phyloP scores from a whole-genome alignment of 1,140 invertebrate species.

The Tetragnatha versicolor region DNA sequence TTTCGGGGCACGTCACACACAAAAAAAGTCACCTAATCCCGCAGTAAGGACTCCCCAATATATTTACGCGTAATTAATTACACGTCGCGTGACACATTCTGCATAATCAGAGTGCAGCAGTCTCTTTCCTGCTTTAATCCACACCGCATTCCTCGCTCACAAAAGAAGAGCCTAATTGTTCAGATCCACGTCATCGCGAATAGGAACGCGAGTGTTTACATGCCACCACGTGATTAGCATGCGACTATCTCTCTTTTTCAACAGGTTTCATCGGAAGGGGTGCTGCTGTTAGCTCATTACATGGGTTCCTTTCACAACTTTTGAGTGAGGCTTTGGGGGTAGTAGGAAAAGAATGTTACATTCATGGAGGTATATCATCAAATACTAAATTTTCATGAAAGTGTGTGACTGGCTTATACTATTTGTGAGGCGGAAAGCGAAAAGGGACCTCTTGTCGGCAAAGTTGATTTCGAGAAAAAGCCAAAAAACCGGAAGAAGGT shows the following conservation, averaged over 20 bases:
- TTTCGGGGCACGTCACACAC: not conserved
- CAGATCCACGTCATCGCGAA: slow-evolving; percentile 33
- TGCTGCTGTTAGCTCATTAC: not conserved
- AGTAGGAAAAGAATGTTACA: no score
- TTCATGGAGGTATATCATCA: no score
- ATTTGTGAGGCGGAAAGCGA: no score
- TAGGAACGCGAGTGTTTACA: slow-evolving; percentile 42
- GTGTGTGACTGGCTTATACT: no score
- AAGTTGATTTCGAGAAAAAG: no score
- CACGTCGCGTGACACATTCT: slow-evolving; percentile 29
- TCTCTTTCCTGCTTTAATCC: not conserved
- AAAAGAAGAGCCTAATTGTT: slow-evolving; percentile 52
- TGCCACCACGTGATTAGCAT: slow-evolving; percentile 44
- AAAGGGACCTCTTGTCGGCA: no score
- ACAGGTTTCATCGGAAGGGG: slow-evolving; percentile 32
- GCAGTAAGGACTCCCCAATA: no score
- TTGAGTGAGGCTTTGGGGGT: no score
- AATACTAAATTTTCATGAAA: no score
- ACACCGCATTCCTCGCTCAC: slow-evolving; percentile 37
- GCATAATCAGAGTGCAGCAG: not conserved
- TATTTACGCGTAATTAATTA: no score
- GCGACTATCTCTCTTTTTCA: not conserved
- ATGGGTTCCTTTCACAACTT: not conserved
- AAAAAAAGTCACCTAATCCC: slow-evolving; percentile 20
- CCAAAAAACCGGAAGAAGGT: no score